A percentile compares a stretch with the other conserved stretches of the same genome.
phyloP scores from a whole-genome alignment of 2,797 vertebrate genomes.

The Cercopithecus diana region DNA sequence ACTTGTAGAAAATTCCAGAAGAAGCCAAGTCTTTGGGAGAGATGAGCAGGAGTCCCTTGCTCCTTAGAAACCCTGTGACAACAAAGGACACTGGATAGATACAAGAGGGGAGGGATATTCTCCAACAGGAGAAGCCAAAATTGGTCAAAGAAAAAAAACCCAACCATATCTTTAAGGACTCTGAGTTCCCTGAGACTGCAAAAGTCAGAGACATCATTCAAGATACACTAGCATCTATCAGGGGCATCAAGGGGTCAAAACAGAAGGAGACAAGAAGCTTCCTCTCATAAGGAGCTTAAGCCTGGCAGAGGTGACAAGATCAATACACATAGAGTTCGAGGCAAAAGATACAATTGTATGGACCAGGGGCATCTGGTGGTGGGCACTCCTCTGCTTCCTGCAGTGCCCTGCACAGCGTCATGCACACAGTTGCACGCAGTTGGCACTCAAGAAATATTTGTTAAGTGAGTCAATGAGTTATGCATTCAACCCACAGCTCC shows the following conservation, averaged over 20 bases:
- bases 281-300: not conserved
- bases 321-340: not conserved
- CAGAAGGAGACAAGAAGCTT: not conserved
- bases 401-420: fast-evolving
- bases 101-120: not conserved
- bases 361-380: not conserved
- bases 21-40: not conserved
- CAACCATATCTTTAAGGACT: not conserved
- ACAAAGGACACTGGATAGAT: not conserved
- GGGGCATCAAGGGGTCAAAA: not conserved
- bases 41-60: not conserved
- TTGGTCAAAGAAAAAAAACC: not conserved
- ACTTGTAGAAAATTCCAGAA: conserved; percentile 46
- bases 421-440: not conserved
- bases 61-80: not conserved
- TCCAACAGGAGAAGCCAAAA: not conserved
- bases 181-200: not conserved
- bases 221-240: not conserved
- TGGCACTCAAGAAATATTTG: not conserved
- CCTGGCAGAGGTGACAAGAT: not conserved
- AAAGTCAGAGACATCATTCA: not conserved
- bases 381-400: not conserved
- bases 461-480: not conserved
- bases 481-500: not conserved
- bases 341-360: not conserved